Evolutionary conservation across 2,797 vertebrate genomes (phyloP).

Genomic region (Tarsius wallacei): DNA sequence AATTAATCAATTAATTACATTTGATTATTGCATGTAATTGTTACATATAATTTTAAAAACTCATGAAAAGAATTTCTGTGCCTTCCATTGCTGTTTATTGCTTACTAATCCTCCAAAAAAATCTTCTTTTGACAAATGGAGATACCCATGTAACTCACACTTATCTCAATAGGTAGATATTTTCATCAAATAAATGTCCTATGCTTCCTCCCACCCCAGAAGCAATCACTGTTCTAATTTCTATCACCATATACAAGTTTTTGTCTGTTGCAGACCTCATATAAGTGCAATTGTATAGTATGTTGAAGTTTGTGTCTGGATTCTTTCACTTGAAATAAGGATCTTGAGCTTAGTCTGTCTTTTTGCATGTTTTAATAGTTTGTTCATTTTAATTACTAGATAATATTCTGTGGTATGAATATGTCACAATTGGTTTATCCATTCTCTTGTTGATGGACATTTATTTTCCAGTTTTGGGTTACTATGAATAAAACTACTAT

Average conservation of each 20-base stretch:
- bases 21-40: not conserved
- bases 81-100: constrained; percentile 4
- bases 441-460: not conserved
- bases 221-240: constrained; percentile 24
- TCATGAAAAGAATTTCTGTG: not conserved
- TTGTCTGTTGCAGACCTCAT: not conserved
- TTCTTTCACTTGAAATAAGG: not conserved
- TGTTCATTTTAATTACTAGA: constrained; percentile 25
- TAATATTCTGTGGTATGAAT: not conserved
- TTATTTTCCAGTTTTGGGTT: not conserved
- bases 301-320: not conserved
- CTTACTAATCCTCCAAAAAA: not conserved
- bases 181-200: not conserved
- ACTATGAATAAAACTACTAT: constrained; percentile 35
- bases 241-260: not conserved
- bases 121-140: constrained; percentile 24
- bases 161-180: constrained; percentile 21
- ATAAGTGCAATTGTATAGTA: not conserved
- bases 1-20: not conserved
- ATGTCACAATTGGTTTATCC: constrained; percentile 2
- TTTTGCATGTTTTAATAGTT: constrained; percentile 36
- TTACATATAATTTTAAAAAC: not conserved
- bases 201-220: not conserved
- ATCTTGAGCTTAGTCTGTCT: constrained; percentile 54
- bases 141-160: not conserved